phyloP scores from a whole-genome alignment of 2,797 vertebrate species.

The Ptychadena robeensis region DNA sequence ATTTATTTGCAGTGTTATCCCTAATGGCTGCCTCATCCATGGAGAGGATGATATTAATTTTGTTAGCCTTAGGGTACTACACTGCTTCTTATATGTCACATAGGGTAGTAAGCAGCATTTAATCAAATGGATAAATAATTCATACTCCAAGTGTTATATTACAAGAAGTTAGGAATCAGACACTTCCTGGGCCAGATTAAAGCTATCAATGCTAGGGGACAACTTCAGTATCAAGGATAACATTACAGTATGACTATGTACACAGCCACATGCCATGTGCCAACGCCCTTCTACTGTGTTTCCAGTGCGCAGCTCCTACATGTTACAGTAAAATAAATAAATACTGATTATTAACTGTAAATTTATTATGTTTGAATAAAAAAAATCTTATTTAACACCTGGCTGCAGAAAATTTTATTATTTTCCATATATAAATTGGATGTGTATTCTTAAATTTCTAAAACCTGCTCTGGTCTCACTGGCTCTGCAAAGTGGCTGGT shows the following conservation, averaged over 20 bases:
- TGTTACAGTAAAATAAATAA: neutral
- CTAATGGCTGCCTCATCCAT: neutral
- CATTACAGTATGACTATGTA: slow-evolving; percentile 15
- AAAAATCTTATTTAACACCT: no score
- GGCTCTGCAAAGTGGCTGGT: no score
- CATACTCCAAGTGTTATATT: slow-evolving; percentile 60
- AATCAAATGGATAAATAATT: slow-evolving; percentile 69
- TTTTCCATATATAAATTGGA: no score
- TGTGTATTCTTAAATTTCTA: no score
- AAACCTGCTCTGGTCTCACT: no score
- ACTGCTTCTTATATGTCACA: slow-evolving; percentile 63
- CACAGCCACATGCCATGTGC: neutral
- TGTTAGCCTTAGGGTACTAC: slow-evolving; percentile 57
- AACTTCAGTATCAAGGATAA: slow-evolving; percentile 18
- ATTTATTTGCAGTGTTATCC: neutral
- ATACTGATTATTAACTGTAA: no score
- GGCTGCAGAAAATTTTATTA: no score
- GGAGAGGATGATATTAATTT: slow-evolving; percentile 55
- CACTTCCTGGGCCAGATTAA: slow-evolving; percentile 46
- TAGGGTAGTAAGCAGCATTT: slow-evolving; percentile 67
- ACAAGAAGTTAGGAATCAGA: slow-evolving; percentile 51
- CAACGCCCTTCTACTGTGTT: neutral
- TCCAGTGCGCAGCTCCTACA: neutral
- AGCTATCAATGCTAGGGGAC: slow-evolving; percentile 31
- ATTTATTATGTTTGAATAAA: no score